These are phyloP conservation scores for Meteorus colon DNA, from an alignment of 2,888 invertebrate genomes.

Conservation along the genomic window DNA sequence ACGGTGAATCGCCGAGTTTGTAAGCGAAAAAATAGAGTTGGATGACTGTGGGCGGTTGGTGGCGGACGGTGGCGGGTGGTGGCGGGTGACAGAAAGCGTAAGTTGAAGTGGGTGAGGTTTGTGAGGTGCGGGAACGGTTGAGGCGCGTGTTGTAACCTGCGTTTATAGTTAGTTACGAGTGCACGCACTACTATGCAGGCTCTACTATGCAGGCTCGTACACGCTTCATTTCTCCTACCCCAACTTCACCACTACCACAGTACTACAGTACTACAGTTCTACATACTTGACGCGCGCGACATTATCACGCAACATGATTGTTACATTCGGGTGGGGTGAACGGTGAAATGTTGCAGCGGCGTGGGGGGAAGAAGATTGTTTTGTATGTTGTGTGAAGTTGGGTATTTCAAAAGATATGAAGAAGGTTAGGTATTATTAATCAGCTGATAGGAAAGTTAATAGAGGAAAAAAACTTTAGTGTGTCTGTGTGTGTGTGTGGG, in stretches of 20 bases:
- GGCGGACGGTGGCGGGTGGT: background rate
- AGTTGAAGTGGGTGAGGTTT: slow-evolving; percentile 27
- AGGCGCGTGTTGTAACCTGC: slow-evolving; percentile 18
- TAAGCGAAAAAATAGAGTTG: background rate
- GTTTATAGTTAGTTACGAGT: slow-evolving; percentile 9
- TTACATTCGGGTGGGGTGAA: background rate
- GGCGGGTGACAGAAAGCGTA: slow-evolving; percentile 28
- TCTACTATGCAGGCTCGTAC: slow-evolving; percentile 7
- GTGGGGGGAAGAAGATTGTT: no score
- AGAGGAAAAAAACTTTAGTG: background rate
- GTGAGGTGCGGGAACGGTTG: slow-evolving; percentile 16
- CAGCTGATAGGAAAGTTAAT: background rate
- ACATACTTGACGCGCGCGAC: background rate
- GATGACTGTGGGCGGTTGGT: slow-evolving; percentile 13
- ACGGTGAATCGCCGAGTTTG: background rate
- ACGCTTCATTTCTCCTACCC: slow-evolving; percentile 6
- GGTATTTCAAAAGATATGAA: background rate
- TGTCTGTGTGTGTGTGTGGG: no score
- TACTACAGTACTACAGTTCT: no score
- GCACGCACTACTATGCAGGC: slow-evolving; percentile 19
- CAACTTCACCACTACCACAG: background rate
- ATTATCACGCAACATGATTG: background rate
- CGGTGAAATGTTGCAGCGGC: background rate
- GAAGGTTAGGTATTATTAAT: background rate
- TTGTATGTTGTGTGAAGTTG: background rate